Evolutionary conservation across 1,140 invertebrate genomes (phyloP), one percentile per base, ranked within the genome.

Genomic region (Idris sp.): DNA sequence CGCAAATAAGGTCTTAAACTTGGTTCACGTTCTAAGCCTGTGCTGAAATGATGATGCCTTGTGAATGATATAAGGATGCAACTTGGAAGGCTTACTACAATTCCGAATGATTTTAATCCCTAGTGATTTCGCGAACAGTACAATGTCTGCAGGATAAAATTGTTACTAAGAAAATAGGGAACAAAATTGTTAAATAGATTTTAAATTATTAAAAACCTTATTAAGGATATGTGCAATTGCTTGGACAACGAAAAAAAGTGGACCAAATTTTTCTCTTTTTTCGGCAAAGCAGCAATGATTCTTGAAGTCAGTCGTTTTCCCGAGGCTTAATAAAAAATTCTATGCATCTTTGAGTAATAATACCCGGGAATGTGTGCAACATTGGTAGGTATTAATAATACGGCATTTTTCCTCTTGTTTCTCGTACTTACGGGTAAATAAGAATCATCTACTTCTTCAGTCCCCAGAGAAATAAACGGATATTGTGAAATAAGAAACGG

Each of bases 281-380:
- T 4, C 1, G n/a, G n/a, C n/a, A n/a, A n/a, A n/a, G n/a, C 8
- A 19, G 68, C 58, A 74, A 77, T 77, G 41, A 65, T 77, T 74
- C 65, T 71, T 28, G 35, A 38, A 74, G 64, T 78, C 56, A 77
- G 58, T 56, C 56, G 64, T 64, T 44, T 51, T 65, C 46, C 19
- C 49, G 36, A 68, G 68, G 46, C 54, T 67, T 48, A 74, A 79
- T 77, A 71, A 79, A 79, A 79, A 77, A 79, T 79, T 79, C 74
- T 79, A 79, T 79, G 72, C 75, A 79, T 77, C 76, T 79, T 68
- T 79, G 78, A 79, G 78, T 43, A 69, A 59, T 46, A 59, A 76
- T 48, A 71, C n/a, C n/a, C 31, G 26, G 19, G 53, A 26, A 74
- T 68, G 43, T 33, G 46, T 53, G 46, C 22, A 48, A 59, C 19